Evolutionary conservation across 2,797 vertebrate genomes (phyloP), one percentile per base, ranked within the genome.

Genomic region (Leucoraja ocellata): DNA sequence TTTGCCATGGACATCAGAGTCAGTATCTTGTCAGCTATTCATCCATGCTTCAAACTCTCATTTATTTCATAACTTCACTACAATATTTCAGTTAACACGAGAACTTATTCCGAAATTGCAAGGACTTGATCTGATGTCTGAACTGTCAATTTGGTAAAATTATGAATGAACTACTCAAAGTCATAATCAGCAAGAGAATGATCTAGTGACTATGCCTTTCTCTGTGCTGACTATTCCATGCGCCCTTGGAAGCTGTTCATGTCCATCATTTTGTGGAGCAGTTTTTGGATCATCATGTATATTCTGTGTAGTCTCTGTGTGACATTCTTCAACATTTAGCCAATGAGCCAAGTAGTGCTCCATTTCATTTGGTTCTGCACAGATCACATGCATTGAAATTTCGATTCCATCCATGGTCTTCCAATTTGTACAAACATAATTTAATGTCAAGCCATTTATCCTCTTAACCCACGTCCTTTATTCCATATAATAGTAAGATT

Each of bases 61-160:
- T 61, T 8, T 86, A 63, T 32, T 32, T 86, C 58, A 18, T 86
- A 65, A 86, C 28, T 86, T 86, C 83, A 86, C 58, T 63, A 65
- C n/a, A 28, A 16, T 86, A 63, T 86, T 86, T 8, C 58, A 65
- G n/a, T 65, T 65, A 58, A 28, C 11, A 7, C 32, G 28, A 16
- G n/a, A 16, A 61, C 61, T 13, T 65, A 13, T 63, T 61, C 28
- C 58, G 25, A 63, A 63, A 65, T 86, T 86, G 32, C n/a, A 61
- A 63, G 28, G 28, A 63, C 13, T 86, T 63, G 58, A 86, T 32
- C 1, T 65, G 61, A 28, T n/a, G 83, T 13, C n/a, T 16, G 83
- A 84, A 84, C 81, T 28, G 81, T 86, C 83, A 86, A 86, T 65
- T 86, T 86, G 58, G 61, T 86, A 86, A 63, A 61, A 65, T 63